Evolutionary conservation across 2,888 invertebrate species (phyloP).

Genomic region (Eupithecia vulgata): DNA sequence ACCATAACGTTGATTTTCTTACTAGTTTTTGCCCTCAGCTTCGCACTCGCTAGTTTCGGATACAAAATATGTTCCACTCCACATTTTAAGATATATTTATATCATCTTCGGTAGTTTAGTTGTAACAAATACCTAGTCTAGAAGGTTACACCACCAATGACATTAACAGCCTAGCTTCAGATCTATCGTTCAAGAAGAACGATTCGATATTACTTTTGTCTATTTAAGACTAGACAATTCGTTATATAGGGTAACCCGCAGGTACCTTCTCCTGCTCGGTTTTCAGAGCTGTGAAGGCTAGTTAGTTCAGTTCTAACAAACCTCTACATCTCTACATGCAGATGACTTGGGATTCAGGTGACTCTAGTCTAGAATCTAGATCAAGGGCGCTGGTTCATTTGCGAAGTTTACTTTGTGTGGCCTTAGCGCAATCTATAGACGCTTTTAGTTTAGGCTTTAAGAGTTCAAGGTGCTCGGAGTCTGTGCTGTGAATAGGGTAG

Average conservation of each 20-base stretch:
- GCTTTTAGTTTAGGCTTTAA: slow-evolving; percentile 1
- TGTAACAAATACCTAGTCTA: too few species aligned
- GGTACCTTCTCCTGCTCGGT: background rate
- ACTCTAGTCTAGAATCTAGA: slow-evolving; percentile 21
- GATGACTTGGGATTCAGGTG: slow-evolving; percentile 20
- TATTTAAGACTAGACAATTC: too few species aligned
- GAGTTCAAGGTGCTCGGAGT: slow-evolving; percentile 11
- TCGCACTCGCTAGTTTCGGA: background rate
- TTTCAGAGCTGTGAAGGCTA: background rate
- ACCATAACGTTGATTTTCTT: background rate
- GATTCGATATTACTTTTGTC: too few species aligned
- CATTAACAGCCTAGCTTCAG: too few species aligned
- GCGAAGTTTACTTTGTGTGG: slow-evolving; percentile 27
- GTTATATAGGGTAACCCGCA: too few species aligned
- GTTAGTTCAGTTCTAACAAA: background rate
- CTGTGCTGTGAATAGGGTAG: background rate
- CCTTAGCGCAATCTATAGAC: slow-evolving; percentile 28
- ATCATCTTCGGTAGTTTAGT: too few species aligned
- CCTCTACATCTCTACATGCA: slow-evolving; percentile 2
- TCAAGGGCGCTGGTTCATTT: slow-evolving; percentile 32
- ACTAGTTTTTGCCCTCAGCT: background rate
- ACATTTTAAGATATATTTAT: too few species aligned
- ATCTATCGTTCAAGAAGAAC: too few species aligned
- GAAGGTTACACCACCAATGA: too few species aligned
- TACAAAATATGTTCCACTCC: background rate